A percentile compares a stretch with the other conserved stretches of the same genome.
These are phyloP conservation scores for Conops quadrifasciatus DNA, from an alignment of 2,888 invertebrate genomes.

Conservation along the genomic window DNA sequence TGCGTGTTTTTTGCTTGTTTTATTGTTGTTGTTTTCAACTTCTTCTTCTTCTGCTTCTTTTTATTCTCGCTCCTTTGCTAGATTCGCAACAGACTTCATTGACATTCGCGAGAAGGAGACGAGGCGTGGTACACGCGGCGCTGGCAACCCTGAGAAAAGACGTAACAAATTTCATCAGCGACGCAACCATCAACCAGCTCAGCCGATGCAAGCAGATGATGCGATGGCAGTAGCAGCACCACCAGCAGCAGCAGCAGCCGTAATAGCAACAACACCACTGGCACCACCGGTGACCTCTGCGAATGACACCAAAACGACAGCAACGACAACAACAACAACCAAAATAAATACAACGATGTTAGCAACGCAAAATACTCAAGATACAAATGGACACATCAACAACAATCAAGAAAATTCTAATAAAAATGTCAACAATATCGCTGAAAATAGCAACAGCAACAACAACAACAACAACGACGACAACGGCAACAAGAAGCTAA, in stretches of 20 bases:
- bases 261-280: constrained; percentile 42
- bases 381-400: constrained; percentile 45
- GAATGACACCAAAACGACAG: constrained; percentile 33
- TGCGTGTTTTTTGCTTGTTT: neutral
- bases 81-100: constrained; percentile 93
- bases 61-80: constrained; percentile 59
- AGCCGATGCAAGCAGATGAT: constrained; percentile 46
- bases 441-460: constrained; percentile 45
- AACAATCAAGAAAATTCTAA: constrained; percentile 46
- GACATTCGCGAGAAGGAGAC: constrained; percentile 92
- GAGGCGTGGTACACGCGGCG: constrained; percentile 80
- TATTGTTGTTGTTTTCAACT: constrained; percentile 33
- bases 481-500: constrained; percentile 39
- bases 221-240: constrained; percentile 47
- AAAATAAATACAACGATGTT: constrained; percentile 22
- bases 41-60: constrained; percentile 24
- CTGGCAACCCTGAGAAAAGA: constrained; percentile 53
- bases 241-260: constrained; percentile 43
- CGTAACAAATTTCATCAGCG: constrained; percentile 47
- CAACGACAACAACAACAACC: constrained; percentile 29
- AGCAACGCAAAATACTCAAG: constrained; percentile 40
- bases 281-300: constrained; percentile 27
- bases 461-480: constrained; percentile 37
- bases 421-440: constrained; percentile 53
- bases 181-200: constrained; percentile 48